These are phyloP conservation scores for Aphelenchoides fujianensis DNA, from an alignment of 1,140 invertebrate species.

Conservation along the genomic window DNA sequence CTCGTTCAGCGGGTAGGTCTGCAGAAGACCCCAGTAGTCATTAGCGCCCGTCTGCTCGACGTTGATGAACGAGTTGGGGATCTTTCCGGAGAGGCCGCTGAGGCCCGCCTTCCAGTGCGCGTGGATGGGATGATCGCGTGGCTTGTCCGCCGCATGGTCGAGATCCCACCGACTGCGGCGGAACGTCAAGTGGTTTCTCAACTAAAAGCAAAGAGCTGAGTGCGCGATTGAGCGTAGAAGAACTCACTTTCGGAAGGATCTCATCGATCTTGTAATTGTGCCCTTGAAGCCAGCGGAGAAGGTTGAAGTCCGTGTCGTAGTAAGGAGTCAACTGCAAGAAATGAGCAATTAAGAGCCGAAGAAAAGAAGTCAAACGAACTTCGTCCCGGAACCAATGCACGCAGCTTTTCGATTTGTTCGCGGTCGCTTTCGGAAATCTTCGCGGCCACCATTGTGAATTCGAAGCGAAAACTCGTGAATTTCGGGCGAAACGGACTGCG, in stretches of 20 bases:
- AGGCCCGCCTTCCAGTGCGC: slow-evolving; percentile 57
- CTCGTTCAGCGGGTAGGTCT: slow-evolving; percentile 56
- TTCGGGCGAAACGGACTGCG: background rate
- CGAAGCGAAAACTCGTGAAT: background rate
- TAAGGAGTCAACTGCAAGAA: slow-evolving; percentile 54
- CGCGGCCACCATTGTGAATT: background rate
- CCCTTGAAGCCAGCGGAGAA: slow-evolving; percentile 60
- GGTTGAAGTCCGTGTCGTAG: slow-evolving; percentile 61
- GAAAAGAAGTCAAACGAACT: slow-evolving; percentile 22
- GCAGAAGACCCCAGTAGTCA: slow-evolving; percentile 61
- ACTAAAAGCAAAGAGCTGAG: no score
- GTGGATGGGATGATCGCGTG: slow-evolving; percentile 59
- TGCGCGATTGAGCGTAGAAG: no score
- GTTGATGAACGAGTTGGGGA: slow-evolving; percentile 53
- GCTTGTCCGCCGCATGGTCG: slow-evolving; percentile 42
- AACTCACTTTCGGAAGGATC: slow-evolving; percentile 47
- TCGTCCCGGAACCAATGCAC: slow-evolving; percentile 24
- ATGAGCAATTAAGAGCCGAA: background rate
- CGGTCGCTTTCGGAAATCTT: slow-evolving; percentile 20
- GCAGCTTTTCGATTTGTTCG: slow-evolving; percentile 25
- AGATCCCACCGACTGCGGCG: slow-evolving; percentile 40
- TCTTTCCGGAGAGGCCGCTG: slow-evolving; percentile 48
- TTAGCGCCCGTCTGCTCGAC: slow-evolving; percentile 59
- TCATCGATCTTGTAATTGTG: slow-evolving; percentile 58
- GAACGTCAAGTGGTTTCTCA: slow-evolving; percentile 30